phyloP scores from a whole-genome alignment of 1,140 invertebrate species.

The Camponotus vicinus region DNA sequence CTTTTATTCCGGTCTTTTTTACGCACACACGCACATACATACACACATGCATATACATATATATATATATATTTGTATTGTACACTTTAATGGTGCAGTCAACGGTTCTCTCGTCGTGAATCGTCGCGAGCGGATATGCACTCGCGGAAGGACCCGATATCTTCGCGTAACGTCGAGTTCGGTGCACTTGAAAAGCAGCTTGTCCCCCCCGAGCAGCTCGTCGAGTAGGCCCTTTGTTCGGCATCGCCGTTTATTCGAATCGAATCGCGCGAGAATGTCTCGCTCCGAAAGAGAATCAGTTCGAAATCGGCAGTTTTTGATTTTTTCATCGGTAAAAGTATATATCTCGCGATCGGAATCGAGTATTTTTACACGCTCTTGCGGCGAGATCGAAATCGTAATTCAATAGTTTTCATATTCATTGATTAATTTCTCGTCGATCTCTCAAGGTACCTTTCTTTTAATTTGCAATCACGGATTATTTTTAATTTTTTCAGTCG shows the following conservation, averaged over 20 bases:
- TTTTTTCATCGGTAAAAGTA: not conserved
- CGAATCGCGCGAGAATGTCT: not conserved
- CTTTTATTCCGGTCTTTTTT: slow-evolving; percentile 23
- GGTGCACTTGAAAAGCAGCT: not conserved
- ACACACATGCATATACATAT: no score
- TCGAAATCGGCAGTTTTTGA: not conserved
- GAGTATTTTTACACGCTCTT: not conserved
- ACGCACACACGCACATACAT: not conserved
- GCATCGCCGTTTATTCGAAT: slow-evolving; percentile 3
- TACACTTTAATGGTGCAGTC: slow-evolving; percentile 23
- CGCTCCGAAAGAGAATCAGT: not conserved
- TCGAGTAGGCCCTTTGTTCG: slow-evolving; percentile 23
- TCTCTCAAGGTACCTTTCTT: not conserved
- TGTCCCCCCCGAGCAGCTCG: not conserved
- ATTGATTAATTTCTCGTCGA: not conserved
- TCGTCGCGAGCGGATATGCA: not conserved
- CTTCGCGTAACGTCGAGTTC: slow-evolving; percentile 11
- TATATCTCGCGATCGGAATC: not conserved
- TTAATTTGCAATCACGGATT: not conserved
- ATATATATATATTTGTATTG: slow-evolving; percentile 16
- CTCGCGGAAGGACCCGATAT: slow-evolving; percentile 1
- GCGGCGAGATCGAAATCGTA: not conserved
- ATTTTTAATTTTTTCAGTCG: not conserved
- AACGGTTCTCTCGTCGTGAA: slow-evolving; percentile 2
- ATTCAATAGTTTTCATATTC: not conserved